A percentile compares a stretch with the other conserved stretches of the same genome.
Evolutionary conservation across 2,113 vertebrate species (phyloP).

Genomic region (Lasiurus borealis): DNA sequence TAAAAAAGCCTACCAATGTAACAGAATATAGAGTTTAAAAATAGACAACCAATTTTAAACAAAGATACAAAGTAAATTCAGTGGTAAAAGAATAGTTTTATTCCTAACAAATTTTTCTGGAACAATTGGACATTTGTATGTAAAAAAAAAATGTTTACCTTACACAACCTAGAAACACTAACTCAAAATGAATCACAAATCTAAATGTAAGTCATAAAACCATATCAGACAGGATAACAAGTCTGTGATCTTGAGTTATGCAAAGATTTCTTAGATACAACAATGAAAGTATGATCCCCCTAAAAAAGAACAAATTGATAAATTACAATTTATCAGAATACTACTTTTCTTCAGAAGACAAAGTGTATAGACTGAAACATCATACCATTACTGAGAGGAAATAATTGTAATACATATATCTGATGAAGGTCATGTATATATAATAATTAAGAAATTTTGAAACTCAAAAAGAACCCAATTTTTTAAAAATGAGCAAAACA

Average conservation of each 20-base stretch:
- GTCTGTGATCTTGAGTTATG: background rate
- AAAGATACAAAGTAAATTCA: background rate
- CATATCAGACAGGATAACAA: background rate
- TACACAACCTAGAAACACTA: background rate
- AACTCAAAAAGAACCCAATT: background rate
- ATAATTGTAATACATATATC: background rate
- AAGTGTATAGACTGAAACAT: background rate
- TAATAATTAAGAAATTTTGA: conserved; percentile 4
- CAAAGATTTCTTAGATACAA: conserved; percentile 7
- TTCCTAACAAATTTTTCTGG: background rate
- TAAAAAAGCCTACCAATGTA: background rate
- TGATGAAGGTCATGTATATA: background rate
- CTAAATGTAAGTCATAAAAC: conserved; percentile 8
- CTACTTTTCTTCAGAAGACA: background rate
- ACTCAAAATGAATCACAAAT: background rate
- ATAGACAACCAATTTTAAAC: conserved; percentile 4
- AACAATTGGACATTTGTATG: background rate
- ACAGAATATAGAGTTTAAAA: background rate
- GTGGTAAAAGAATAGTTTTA: background rate
- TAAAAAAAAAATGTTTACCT: background rate
- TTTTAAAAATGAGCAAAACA: background rate
- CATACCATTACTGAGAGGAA: background rate
- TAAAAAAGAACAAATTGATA: background rate
- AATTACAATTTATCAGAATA: background rate
- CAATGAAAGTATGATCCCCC: background rate